Evolutionary conservation across 92 coral and sea anemone species (phyloP), one percentile per base, ranked within the genome.

Genomic region (Diadumene lineata): DNA sequence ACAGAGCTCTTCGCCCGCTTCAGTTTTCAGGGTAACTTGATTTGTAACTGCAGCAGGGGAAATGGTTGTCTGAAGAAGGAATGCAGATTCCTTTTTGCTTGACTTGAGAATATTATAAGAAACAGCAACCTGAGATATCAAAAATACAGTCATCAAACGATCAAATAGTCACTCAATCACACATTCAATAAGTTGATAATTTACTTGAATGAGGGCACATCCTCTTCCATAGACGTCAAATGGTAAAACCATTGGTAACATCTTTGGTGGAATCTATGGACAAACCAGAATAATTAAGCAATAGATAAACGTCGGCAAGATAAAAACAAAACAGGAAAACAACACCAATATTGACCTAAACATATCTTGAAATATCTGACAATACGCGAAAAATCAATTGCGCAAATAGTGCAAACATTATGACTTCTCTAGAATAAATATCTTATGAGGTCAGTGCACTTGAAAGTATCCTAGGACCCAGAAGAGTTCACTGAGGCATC

Each of bases 161-260:
- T 38, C 48, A 6, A 4, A 13, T 38, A 38, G 48, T 38, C 13
- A 13, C 48, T 4, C 13, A 13, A 38, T 38, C 31, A 26, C 22
- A 1, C 48, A 38, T 6, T 38, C 7, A 4, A 13, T 7, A 0
- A 17, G 23, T 38, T 7, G 19, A 25, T 33, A 31, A 16, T 4
- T 50, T 71, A 89, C 97, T 92, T 92, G 97, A 62, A 92, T 61
- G 44, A 92, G 66, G 21, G 97, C 97, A 81, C 97, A 92, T 0
- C 97, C 97, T 16, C 60, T 64, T 8, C 97, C 97, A 3, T 34
- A 31, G 11, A 72, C 97, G 31, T 79, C 64, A 13, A 89, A 38
- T 22, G 69, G 72, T 53, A 92, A 43, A 6, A 53, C 63, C 56
- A 70, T 76, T 24, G 84, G 93, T 44, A 89, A 87, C n/a, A 82